Evolutionary conservation across 2,888 invertebrate genomes (phyloP).

Genomic region (Ochlodes sylvanus): DNA sequence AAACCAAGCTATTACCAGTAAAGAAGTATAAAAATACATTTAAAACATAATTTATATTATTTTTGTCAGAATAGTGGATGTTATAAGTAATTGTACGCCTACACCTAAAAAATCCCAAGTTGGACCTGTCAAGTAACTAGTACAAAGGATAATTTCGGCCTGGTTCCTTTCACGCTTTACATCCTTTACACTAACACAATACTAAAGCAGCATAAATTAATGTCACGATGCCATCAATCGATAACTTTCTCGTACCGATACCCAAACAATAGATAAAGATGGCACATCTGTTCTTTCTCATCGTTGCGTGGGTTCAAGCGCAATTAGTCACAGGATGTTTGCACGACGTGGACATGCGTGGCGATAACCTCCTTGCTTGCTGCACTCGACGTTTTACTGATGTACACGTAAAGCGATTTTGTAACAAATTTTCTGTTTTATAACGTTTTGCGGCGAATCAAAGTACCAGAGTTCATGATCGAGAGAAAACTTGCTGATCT

Average conservation of each 20-base stretch:
- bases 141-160: background rate
- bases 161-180: background rate
- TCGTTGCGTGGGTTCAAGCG: constrained; percentile 46
- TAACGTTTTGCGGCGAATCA: too few relatives aligned
- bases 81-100: too few relatives aligned
- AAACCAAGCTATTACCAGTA: too few relatives aligned
- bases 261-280: constrained; percentile 42
- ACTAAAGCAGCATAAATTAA: background rate
- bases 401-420: too few relatives aligned
- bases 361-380: constrained; percentile 12
- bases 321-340: constrained; percentile 75
- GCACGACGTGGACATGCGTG: constrained; percentile 38
- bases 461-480: too few relatives aligned
- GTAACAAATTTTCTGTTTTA: too few relatives aligned
- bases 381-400: constrained; percentile 15
- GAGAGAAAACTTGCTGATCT: too few relatives aligned
- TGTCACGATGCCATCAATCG: constrained; percentile 13
- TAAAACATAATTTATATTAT: too few relatives aligned
- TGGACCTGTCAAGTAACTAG: too few relatives aligned
- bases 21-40: too few relatives aligned
- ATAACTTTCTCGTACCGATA: constrained; percentile 20
- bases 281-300: constrained; percentile 69
- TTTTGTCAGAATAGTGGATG: too few relatives aligned
- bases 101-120: too few relatives aligned
- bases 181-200: background rate